phyloP scores from a whole-genome alignment of 2,888 invertebrate species.

The Athalia cordata region DNA sequence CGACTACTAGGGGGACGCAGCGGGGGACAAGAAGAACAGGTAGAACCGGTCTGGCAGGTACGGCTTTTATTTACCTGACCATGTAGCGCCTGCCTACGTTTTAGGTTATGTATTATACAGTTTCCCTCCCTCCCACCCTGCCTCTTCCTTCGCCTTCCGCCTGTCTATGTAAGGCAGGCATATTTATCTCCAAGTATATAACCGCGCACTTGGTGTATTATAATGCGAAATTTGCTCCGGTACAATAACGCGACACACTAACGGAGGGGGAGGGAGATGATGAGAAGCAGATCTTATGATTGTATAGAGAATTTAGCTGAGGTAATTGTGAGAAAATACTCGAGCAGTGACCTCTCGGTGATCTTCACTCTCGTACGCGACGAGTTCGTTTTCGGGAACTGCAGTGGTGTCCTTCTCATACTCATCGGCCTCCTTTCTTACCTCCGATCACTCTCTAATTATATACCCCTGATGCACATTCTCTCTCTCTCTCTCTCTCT shows the following conservation, averaged over 20 bases:
- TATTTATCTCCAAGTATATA: conserved; percentile 54
- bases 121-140: conserved; percentile 36
- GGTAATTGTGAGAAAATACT: conserved; percentile 57
- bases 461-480: not conserved
- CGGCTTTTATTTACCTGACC: conserved; percentile 68
- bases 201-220: too few relatives aligned
- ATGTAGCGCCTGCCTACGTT: conserved; percentile 65
- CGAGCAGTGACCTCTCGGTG: conserved; percentile 61
- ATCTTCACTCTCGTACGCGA: conserved; percentile 61
- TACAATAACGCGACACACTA: not conserved
- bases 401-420: not conserved
- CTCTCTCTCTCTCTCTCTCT: conserved; percentile 12
- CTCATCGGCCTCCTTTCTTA: not conserved
- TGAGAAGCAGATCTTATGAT: conserved; percentile 25
- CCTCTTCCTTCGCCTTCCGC: conserved; percentile 56
- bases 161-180: conserved; percentile 66
- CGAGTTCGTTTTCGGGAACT: conserved; percentile 33
- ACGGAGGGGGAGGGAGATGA: conserved; percentile 20
- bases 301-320: not conserved
- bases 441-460: too few relatives aligned
- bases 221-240: too few relatives aligned
- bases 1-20: not conserved
- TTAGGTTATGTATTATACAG: conserved; percentile 61
- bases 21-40: conserved; percentile 28
- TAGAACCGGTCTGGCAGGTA: conserved; percentile 72